Evolutionary conservation across 2,888 invertebrate genomes (phyloP).

Genomic region (Yponomeuta evonymella): DNA sequence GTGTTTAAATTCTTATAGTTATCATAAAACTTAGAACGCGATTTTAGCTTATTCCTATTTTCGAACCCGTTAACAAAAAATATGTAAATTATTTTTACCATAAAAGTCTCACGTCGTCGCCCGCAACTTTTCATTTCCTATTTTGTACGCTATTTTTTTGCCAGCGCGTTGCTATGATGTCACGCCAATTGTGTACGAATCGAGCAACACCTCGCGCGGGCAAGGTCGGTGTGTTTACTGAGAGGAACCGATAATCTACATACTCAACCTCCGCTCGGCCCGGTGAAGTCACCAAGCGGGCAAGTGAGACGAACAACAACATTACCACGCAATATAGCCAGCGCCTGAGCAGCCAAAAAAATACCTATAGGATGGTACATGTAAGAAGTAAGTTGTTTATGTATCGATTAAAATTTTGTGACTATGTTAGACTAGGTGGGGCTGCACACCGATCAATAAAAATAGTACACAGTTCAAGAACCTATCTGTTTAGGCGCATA

Average conservation of each 20-base stretch:
- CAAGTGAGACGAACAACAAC: constrained; percentile 15
- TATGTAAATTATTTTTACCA: constrained; percentile 1
- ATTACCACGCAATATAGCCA: neutral
- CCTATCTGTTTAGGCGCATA: too few species aligned
- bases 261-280: constrained; percentile 38
- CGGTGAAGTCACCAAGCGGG: constrained; percentile 48
- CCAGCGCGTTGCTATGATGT: constrained; percentile 45
- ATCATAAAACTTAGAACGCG: too few species aligned
- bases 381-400: too few species aligned
- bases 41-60: neutral
- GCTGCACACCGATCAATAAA: too few species aligned
- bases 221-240: constrained; percentile 49
- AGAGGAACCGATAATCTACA: constrained; percentile 49
- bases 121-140: constrained; percentile 15
- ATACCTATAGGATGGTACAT: too few species aligned
- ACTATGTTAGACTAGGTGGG: too few species aligned
- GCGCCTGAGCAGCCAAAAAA: too few species aligned
- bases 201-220: constrained; percentile 36
- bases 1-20: too few species aligned
- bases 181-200: constrained; percentile 44
- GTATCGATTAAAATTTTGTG: too few species aligned
- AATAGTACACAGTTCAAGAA: too few species aligned
- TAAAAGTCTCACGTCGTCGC: neutral
- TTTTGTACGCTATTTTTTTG: constrained; percentile 19
- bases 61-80: constrained; percentile 15